Conservation (phyloP, 2,888 invertebrate species). For the Ephialtes manifestator region DNA sequence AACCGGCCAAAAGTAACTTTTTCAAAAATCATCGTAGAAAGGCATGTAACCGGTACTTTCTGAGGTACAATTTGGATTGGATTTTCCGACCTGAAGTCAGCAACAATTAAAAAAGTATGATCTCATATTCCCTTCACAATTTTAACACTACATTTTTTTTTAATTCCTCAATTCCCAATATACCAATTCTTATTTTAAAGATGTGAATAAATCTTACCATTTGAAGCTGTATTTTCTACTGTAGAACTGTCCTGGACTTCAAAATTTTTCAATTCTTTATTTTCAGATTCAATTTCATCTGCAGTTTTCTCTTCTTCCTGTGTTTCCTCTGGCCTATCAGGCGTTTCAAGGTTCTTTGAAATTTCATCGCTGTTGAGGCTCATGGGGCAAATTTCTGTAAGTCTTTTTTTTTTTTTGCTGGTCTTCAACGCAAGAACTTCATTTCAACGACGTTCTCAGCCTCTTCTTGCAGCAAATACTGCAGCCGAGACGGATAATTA, state of each 20-base stretch:
- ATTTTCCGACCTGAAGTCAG: too few species aligned
- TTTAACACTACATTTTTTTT: not conserved
- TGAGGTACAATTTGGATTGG: too few species aligned
- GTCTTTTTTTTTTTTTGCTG: conserved; percentile 13
- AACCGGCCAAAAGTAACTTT: too few species aligned
- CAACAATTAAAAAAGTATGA: too few species aligned
- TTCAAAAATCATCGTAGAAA: too few species aligned
- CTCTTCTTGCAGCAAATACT: not conserved
- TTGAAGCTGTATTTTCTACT: not conserved
- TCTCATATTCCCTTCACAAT: too few species aligned
- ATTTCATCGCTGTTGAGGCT: conserved; percentile 75
- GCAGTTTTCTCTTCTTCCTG: conserved; percentile 61
- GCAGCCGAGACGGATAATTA: conserved; percentile 20
- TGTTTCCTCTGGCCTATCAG: conserved; percentile 65
- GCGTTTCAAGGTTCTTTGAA: conserved; percentile 66
- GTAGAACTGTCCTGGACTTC: not conserved
- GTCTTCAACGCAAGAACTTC: not conserved
- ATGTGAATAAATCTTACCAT: not conserved
- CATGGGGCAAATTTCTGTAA: conserved; percentile 72
- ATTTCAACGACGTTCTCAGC: not conserved
- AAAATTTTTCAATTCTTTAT: not conserved
- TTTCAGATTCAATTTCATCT: not conserved
- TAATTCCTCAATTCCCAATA: not conserved
- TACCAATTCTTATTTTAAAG: not conserved
- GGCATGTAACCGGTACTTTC: too few species aligned